A percentile compares a stretch with the other conserved stretches of the same genome.
Conservation (phyloP, 2,113 vertebrate genomes). For the Odocoileus hemionus region DNA sequence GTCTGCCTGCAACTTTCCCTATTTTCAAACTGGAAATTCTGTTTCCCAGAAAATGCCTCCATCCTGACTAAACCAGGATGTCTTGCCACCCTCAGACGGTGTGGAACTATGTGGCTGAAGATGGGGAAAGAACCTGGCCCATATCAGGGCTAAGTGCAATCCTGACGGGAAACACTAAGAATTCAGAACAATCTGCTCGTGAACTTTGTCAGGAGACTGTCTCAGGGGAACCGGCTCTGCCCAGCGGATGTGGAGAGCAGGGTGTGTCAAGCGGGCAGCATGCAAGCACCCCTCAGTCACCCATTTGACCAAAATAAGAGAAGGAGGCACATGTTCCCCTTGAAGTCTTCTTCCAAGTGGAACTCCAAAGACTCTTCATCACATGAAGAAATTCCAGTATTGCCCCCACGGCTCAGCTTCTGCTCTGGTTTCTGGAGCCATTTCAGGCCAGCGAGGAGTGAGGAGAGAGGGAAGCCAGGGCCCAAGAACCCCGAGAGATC, state of each 20-base stretch:
- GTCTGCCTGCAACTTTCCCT: not conserved
- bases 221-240: not conserved
- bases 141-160: not conserved
- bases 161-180: not conserved
- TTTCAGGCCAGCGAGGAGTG: not conserved
- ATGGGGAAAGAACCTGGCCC: not conserved
- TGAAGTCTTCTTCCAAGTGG: not conserved
- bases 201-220: not conserved
- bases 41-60: not conserved
- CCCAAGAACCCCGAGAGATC: not conserved
- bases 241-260: not conserved
- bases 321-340: not conserved
- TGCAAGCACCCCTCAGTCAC: not conserved
- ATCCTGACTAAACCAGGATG: not conserved
- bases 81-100: not conserved
- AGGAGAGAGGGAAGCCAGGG: not conserved
- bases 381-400: not conserved
- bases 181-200: not conserved
- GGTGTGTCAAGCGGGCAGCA: no score
- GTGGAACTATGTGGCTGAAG: not conserved
- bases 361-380: not conserved
- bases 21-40: not conserved
- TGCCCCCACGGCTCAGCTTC: accelerated
- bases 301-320: not conserved
- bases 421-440: not conserved